phyloP scores from a whole-genome alignment of 2,888 invertebrate genomes.

The Steinernema carpocapsae region DNA sequence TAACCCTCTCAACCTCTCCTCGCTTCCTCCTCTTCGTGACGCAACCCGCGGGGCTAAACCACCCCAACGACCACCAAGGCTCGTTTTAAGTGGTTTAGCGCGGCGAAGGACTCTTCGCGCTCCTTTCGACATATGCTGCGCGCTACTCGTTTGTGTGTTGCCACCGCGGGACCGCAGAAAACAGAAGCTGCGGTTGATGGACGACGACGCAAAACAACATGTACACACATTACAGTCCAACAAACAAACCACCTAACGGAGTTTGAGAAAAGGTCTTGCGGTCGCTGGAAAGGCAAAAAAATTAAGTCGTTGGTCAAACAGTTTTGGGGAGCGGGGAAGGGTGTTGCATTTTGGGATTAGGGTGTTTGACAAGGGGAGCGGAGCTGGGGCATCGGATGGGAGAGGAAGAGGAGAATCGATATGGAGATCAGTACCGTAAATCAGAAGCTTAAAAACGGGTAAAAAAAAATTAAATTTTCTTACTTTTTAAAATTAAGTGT shows the following conservation, averaged over 20 bases:
- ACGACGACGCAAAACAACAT: background rate
- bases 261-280: background rate
- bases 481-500: too few relatives aligned
- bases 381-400: too few relatives aligned
- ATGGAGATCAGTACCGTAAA: too few relatives aligned
- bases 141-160: too few relatives aligned
- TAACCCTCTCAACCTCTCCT: slow-evolving; percentile 2
- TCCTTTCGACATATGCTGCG: slow-evolving; percentile 2
- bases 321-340: background rate
- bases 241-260: background rate
- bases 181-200: background rate
- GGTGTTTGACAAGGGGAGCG: too few relatives aligned
- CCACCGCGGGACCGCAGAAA: background rate
- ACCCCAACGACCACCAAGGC: background rate
- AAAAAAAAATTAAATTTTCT: too few relatives aligned
- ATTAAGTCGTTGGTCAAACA: slow-evolving; percentile 16
- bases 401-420: too few relatives aligned
- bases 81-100: background rate
- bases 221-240: background rate
- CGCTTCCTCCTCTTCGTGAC: background rate
- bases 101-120: too few relatives aligned
- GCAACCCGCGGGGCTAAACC: background rate
- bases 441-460: too few relatives aligned
- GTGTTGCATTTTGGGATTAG: background rate
- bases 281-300: background rate